A percentile compares a stretch with the other conserved stretches of the same genome.
These are phyloP conservation scores for Peromyscus maniculatus DNA, from an alignment of 2,113 vertebrate genomes.

Conservation along the genomic window DNA sequence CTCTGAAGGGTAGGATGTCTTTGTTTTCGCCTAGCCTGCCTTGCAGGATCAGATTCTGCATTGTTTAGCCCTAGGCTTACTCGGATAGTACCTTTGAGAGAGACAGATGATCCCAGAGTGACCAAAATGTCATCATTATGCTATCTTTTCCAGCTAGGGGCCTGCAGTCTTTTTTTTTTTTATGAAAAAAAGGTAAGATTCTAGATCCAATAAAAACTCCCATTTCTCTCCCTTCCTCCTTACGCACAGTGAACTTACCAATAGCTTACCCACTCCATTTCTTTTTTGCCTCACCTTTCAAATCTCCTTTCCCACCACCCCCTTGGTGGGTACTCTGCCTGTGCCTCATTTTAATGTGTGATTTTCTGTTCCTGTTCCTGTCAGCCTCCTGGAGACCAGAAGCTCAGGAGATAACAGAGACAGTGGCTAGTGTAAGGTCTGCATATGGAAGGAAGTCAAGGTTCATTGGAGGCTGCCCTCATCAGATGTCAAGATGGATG, in stretches of 20 bases:
- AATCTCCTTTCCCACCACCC: not conserved
- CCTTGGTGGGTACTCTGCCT: not conserved
- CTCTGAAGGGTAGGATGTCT: not conserved
- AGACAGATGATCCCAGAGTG: not conserved
- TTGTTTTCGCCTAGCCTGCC: not conserved
- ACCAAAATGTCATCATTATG: not conserved
- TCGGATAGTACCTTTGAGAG: not conserved
- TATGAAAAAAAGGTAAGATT: not conserved
- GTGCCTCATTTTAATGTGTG: not conserved
- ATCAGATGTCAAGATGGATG: not conserved
- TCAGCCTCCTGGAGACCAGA: not conserved
- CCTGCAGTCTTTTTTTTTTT: not conserved
- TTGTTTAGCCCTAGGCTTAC: not conserved
- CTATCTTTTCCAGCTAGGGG: not conserved
- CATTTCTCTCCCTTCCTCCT: not conserved
- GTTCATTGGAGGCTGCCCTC: not conserved
- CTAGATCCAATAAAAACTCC: not conserved
- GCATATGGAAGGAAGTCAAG: not conserved
- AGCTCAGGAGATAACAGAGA: not conserved
- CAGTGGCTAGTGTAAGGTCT: not conserved
- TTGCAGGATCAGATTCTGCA: not conserved
- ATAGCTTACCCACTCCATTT: not conserved
- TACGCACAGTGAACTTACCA: not conserved
- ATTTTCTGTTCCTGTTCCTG: not conserved
- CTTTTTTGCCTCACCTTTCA: not conserved